These are phyloP conservation scores for Plusia festucae DNA, from an alignment of 2,888 invertebrate species.

Conservation along the genomic window DNA sequence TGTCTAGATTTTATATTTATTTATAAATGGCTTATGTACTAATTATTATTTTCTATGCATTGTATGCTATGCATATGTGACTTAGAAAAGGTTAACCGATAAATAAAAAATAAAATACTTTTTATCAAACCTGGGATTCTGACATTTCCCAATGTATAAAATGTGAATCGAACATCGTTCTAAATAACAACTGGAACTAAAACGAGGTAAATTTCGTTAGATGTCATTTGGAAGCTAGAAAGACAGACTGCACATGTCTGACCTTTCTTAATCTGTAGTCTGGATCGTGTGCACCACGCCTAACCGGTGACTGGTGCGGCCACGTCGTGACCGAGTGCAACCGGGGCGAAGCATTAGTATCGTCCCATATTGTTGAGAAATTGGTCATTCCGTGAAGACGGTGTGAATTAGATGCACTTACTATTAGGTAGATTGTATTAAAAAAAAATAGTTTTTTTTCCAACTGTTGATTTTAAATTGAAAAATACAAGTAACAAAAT, in stretches of 20 bases:
- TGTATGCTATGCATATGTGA: no score
- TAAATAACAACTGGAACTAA: background rate
- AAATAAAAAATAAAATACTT: no score
- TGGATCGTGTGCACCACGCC: constrained; percentile 56
- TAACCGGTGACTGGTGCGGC: constrained; percentile 51
- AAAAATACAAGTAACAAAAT: no score
- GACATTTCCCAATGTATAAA: background rate
- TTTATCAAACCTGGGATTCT: background rate
- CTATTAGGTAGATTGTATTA: background rate
- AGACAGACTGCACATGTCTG: constrained; percentile 43
- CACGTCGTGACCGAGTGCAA: constrained; percentile 48
- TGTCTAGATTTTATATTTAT: no score
- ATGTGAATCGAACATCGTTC: background rate
- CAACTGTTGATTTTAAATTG: no score
- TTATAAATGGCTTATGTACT: background rate
- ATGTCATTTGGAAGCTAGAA: constrained; percentile 37
- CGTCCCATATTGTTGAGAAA: constrained; percentile 50
- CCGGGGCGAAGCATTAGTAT: constrained; percentile 30
- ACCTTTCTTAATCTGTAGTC: constrained; percentile 52
- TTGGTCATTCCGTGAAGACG: constrained; percentile 39
- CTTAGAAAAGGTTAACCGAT: no score
- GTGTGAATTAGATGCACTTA: constrained; percentile 28
- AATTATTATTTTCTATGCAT: background rate
- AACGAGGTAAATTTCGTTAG: constrained; percentile 8
- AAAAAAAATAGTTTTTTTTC: background rate